Evolutionary conservation across 2,797 vertebrate species (phyloP), one percentile per base, ranked within the genome.

Genomic region (Argyrosomus regius): DNA sequence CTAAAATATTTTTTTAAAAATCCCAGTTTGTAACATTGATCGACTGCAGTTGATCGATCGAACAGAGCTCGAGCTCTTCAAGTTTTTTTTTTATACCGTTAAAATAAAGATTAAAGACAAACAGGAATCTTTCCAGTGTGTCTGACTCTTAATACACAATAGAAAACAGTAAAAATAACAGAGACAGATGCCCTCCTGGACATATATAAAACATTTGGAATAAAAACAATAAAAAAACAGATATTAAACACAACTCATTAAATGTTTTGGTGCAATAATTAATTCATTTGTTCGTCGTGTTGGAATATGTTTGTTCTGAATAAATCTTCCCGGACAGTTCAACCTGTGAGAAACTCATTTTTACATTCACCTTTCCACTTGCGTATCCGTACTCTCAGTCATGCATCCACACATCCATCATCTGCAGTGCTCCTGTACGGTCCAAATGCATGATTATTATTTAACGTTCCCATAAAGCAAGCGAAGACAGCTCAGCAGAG

Each of bases 211-310:
- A 86, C 64, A 65, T 14, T 17, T 18, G 3, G 46, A 86, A 76
- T 83, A 75, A 64, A 88, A 87, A 78, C 50, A 75, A 77, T 77
- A 70, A 74, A 83, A 83, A 84, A 76, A 73, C 5, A 72, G 12
- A 81, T 20, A 53, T 22, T 24, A 61, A 81, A 73, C 53, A 22
- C 13, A 31, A 45, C 3, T 75, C n/a, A 6, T 45, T 64, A 14
- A 74, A 59, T 49, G 17, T 76, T 86, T 75, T 80, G 69, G 63
- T 86, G 65, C 72, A 79, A 52, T 22, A 65, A 14, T 10, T 69
- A 39, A 61, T 45, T 43, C 0, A 49, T 77, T 82, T 84, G 72
- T 80, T 81, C 50, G 17, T 28, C 11, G 16, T 65, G 53, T 58
- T 31, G 50, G 35, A 39, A 39, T 39, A 39, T 26, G 31, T 62